Conservation (phyloP, 2,797 vertebrate species). For the Periparus ater region DNA sequence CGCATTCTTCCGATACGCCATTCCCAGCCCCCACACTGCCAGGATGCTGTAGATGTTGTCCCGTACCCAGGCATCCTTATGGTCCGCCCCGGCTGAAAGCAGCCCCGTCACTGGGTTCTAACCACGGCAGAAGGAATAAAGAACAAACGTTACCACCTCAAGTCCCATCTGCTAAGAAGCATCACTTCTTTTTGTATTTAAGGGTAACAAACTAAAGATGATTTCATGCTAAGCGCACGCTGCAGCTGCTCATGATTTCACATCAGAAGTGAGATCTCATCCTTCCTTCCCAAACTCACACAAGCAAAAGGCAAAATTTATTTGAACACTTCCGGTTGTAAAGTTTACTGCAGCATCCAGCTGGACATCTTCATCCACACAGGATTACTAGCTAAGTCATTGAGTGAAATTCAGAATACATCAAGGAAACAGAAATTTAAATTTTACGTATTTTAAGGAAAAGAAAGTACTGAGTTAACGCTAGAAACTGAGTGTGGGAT, state of each 20-base stretch:
- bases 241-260: fast-evolving
- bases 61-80: constrained; percentile 96
- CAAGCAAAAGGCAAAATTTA: not conserved
- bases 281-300: not conserved
- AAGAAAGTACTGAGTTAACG: not conserved
- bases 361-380: not conserved
- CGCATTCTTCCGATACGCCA: constrained; percentile 98
- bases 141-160: not conserved
- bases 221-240: not conserved
- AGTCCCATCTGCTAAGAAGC: not conserved
- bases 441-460: not conserved
- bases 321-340: not conserved
- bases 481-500: not conserved
- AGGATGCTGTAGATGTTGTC: constrained; percentile 97
- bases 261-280: not conserved
- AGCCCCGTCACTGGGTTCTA: constrained; percentile 95
- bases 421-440: not conserved
- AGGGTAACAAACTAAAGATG: not conserved
- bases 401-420: not conserved
- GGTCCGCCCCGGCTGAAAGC: constrained; percentile 88
- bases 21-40: constrained; percentile 95
- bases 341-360: not conserved
- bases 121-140: not conserved
- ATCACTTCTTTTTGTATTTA: not conserved
- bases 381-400: not conserved